A percentile compares a stretch with the other conserved stretches of the same genome.
Conservation (phyloP, 23 tunicate species). For the Ciona savignyi region DNA sequence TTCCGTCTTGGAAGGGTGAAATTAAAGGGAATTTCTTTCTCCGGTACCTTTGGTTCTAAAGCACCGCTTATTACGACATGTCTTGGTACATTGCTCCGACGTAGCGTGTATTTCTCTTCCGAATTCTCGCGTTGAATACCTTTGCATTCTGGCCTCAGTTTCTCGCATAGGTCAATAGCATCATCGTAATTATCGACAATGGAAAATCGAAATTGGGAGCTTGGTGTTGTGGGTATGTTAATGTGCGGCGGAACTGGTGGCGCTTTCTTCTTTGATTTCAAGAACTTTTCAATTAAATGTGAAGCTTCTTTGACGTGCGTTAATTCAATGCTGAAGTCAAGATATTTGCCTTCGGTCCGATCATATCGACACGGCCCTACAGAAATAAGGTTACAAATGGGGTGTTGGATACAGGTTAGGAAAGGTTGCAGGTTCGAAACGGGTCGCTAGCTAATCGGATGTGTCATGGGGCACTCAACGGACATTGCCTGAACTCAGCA, state of each 20-base stretch:
- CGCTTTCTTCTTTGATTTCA: background rate
- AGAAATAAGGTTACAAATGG: too few species aligned
- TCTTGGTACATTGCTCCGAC: slow-evolving; percentile 45
- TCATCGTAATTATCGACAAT: slow-evolving; percentile 34
- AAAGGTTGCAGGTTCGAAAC: too few species aligned
- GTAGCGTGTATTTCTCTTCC: slow-evolving; percentile 32
- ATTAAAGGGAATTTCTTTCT: too few species aligned
- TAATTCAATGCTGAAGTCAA: slow-evolving; percentile 63
- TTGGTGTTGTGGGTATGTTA: slow-evolving; percentile 1
- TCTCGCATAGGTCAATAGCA: slow-evolving; percentile 52
- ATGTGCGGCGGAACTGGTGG: background rate
- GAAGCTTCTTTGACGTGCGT: slow-evolving; percentile 38
- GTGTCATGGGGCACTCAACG: too few species aligned
- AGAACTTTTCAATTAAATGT: slow-evolving; percentile 2
- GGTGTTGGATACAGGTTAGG: too few species aligned
- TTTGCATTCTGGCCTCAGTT: slow-evolving; percentile 48
- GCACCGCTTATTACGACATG: slow-evolving; percentile 36
- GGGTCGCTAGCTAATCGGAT: too few species aligned
- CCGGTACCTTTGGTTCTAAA: background rate
- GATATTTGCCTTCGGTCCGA: slow-evolving; percentile 45
- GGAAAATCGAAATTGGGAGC: slow-evolving; percentile 15
- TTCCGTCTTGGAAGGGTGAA: too few species aligned
- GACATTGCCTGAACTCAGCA: too few species aligned
- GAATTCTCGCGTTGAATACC: slow-evolving; percentile 43
- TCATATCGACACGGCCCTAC: slow-evolving; percentile 52